phyloP scores from a whole-genome alignment of 2,113 vertebrate genomes.

The Festucalex cinctus region DNA sequence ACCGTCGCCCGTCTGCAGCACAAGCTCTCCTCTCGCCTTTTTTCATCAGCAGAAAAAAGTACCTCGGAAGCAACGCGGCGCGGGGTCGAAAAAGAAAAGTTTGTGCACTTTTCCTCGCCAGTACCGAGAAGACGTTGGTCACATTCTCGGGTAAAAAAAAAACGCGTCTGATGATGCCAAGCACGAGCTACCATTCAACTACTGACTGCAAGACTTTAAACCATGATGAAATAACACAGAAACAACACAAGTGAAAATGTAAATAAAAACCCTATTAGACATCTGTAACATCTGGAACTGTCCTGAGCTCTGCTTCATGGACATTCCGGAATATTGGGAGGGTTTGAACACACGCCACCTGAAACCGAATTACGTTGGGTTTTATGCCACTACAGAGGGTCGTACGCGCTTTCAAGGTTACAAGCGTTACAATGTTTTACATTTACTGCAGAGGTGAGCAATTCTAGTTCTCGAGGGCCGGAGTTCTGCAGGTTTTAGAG shows the following conservation, averaged over 20 bases:
- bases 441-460: too few species aligned
- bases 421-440: too few species aligned
- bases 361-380: too few species aligned
- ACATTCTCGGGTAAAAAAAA: slow-evolving; percentile 34
- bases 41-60: slow-evolving; percentile 59
- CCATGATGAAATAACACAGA: not conserved
- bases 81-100: slow-evolving; percentile 47
- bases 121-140: slow-evolving; percentile 65
- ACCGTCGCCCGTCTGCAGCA: slow-evolving; percentile 56
- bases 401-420: too few species aligned
- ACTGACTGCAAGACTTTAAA: not conserved
- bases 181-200: not conserved
- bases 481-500: too few species aligned
- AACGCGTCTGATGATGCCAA: not conserved
- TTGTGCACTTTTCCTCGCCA: slow-evolving; percentile 59
- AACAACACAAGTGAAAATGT: not conserved
- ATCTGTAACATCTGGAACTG: too few species aligned
- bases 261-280: too few species aligned
- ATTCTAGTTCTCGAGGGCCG: too few species aligned
- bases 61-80: slow-evolving; percentile 47
- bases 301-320: too few species aligned
- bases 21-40: slow-evolving; percentile 52
- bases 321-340: too few species aligned
- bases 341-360: too few species aligned
- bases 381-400: too few species aligned